Base-by-base conservation (phyloP, 2,888 invertebrate genomes). In the Orthosia cruda region DNA sequence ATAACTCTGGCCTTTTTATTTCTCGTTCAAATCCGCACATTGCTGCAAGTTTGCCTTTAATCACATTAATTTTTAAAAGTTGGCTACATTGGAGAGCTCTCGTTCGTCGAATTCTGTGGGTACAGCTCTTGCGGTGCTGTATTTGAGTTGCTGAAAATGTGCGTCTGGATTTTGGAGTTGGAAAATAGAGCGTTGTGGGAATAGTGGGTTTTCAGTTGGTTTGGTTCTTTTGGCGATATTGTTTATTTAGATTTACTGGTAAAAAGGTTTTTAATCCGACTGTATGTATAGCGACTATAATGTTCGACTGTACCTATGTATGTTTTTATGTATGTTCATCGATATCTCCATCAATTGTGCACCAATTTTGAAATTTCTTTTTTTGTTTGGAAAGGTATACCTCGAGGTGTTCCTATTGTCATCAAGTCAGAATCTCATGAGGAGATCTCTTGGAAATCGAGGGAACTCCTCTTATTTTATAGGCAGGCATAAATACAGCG, bases 61-160 rank as follows among this genome's bases (percentile, higher is more conserved):
- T 91, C 89, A 90, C 90, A 89, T 91, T 87, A 91, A 88, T 89
- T 86, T 85, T 89, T 84, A 83, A 58, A 86, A 72, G 77, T 69
- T 66, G 62, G 79, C 71, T 79, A 67, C 67, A 23, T 50, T 76
- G 20, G 69, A 81, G 77, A 70, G 78, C 72, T 32, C 72, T 67
- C 67, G n/a, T 55, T 71, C 59, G 23, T 16, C 4, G 62, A 45
- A 70, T 77, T 67, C 20, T 78, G 69, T 77, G 77, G 23, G 71
- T 69, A 75, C 54, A 75, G 57, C 79, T 16, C 72, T 86, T 59
- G 57, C 63, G 66, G 71, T 59, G 16, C n/a, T 59, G 68, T 65
- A 47, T 81, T 65, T 77, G 71, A 26, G 32, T 82, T 61, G 49
- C 40, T 57, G 32, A 26, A 55, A 81, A 50, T 74, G 12, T 18